Evolutionary conservation across 2,113 vertebrate species (phyloP).

Genomic region (Campylomormyrus numenius): DNA sequence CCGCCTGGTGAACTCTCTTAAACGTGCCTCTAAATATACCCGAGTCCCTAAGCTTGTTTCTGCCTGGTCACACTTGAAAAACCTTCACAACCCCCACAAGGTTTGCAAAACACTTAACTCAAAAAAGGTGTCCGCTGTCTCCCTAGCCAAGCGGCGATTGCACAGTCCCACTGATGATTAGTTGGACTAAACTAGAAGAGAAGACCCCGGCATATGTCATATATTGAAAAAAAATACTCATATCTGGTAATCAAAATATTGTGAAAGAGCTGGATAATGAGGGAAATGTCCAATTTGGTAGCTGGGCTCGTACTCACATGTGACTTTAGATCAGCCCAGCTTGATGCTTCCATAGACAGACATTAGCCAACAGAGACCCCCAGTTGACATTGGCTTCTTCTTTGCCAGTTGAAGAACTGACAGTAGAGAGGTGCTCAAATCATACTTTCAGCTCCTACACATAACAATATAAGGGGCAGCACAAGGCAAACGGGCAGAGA

Average conservation of each 20-base stretch:
- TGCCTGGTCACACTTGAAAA: neutral
- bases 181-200: neutral
- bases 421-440: neutral
- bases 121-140: neutral
- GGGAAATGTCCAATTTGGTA: neutral
- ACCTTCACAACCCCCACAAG: neutral
- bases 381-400: neutral
- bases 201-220: neutral
- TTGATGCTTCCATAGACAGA: neutral
- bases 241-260: neutral
- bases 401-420: too few species aligned
- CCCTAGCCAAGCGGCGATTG: neutral
- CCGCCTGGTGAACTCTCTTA: neutral
- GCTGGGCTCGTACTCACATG: neutral
- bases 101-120: neutral
- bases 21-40: neutral
- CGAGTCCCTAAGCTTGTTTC: neutral
- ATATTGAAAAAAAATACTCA: neutral
- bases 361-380: neutral
- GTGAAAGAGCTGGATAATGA: neutral
- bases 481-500: conserved; percentile 20
- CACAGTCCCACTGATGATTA: neutral
- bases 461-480: conserved; percentile 10
- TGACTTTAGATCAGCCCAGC: neutral
- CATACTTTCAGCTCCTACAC: neutral